Conservation (phyloP, 2,113 vertebrate genomes). For the Microcebus murinus region DNA sequence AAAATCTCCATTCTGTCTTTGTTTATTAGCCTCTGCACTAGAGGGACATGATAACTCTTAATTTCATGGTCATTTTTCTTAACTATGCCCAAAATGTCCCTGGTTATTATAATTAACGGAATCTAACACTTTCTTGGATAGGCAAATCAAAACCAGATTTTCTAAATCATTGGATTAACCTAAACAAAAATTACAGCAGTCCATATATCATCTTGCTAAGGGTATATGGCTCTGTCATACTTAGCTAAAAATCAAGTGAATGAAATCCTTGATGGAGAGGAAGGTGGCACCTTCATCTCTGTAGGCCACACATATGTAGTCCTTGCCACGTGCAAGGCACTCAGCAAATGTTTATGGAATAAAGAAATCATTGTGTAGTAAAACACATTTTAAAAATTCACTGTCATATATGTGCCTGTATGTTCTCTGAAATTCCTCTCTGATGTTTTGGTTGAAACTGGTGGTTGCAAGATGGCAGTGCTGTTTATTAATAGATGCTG, state of each 20-base stretch:
- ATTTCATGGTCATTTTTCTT: slow-evolving; percentile 30
- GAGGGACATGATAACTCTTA: neutral
- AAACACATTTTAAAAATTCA: neutral
- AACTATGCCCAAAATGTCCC: neutral
- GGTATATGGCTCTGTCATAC: neutral
- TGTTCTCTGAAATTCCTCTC: neutral
- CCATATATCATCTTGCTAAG: neutral
- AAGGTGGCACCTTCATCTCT: neutral
- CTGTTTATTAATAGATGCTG: neutral
- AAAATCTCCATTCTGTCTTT: neutral
- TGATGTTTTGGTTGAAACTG: neutral
- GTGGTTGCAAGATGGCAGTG: neutral
- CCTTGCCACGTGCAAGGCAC: neutral
- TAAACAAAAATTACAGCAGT: neutral
- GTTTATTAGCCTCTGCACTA: slow-evolving; percentile 19
- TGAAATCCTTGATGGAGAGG: neutral
- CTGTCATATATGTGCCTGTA: neutral
- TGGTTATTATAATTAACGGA: neutral
- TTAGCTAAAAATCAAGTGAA: neutral
- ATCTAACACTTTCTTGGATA: neutral
- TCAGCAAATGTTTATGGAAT: neutral
- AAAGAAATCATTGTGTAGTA: neutral
- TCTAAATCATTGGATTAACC: neutral
- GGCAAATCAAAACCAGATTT: neutral
- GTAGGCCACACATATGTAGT: neutral